Percentiles rank a stretch among this genome's conserved stretches.
phyloP scores from a whole-genome alignment of 2,888 invertebrate species.

The Carpatolechia fugitivella region DNA sequence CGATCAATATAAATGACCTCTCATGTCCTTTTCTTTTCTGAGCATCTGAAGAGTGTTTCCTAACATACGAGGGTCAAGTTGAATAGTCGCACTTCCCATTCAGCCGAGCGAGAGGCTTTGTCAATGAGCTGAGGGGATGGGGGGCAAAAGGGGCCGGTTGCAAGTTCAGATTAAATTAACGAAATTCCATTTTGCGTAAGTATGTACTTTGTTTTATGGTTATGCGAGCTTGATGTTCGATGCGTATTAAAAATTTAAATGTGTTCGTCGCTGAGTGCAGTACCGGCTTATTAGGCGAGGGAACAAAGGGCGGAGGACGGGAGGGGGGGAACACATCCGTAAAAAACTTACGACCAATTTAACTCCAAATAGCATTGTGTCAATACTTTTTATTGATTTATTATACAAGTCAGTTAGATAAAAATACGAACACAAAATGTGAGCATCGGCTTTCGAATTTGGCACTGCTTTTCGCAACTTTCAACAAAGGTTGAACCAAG shows the following conservation, averaged over 20 bases:
- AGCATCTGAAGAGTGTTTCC: constrained; percentile 14
- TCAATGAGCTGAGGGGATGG: constrained; percentile 20
- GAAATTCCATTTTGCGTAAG: constrained; percentile 14
- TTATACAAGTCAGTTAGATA: background rate
- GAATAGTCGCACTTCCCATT: constrained; percentile 29
- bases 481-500: background rate
- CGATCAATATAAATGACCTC: constrained; percentile 22
- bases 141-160: background rate
- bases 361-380: background rate
- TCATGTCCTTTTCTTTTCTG: constrained; percentile 11
- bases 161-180: constrained; percentile 12
- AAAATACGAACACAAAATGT: too few species aligned
- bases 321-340: background rate
- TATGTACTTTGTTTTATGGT: constrained; percentile 20
- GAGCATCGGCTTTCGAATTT: background rate
- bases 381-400: constrained; percentile 5
- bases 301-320: background rate
- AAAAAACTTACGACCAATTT: constrained; percentile 1
- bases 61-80: constrained; percentile 19
- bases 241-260: constrained; percentile 4
- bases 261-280: background rate
- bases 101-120: constrained; percentile 25
- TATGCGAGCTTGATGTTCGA: constrained; percentile 14
- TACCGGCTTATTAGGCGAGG: background rate
- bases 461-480: background rate